Evolutionary conservation across 2,113 vertebrate species (phyloP).

Genomic region (Cisticola juncidis): DNA sequence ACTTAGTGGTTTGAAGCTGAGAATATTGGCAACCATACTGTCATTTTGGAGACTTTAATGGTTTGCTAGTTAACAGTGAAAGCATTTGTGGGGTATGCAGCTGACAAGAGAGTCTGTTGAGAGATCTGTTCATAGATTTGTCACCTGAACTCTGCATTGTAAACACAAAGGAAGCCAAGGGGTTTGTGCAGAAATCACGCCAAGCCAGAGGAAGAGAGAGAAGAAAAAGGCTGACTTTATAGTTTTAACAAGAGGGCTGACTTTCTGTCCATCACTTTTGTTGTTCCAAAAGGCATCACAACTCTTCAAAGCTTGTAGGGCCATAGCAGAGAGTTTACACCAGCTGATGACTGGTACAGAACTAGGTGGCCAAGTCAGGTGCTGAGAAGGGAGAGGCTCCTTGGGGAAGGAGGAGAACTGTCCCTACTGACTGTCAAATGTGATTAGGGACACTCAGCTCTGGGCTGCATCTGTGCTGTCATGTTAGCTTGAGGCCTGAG

Average conservation of each 20-base stretch:
- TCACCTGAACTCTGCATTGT: background rate
- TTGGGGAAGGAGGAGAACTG: background rate
- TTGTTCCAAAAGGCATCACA: background rate
- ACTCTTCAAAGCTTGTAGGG: background rate
- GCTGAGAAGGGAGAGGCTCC: background rate
- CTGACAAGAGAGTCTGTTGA: background rate
- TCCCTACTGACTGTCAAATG: fast-evolving
- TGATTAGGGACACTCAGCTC: background rate
- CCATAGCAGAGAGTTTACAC: background rate
- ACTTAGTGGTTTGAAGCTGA: conserved; percentile 43
- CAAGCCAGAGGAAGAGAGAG: background rate
- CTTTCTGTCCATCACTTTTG: background rate
- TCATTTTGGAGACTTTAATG: background rate
- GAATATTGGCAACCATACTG: background rate
- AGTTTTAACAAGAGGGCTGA: background rate
- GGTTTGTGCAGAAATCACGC: background rate
- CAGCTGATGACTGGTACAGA: background rate
- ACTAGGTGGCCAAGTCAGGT: background rate
- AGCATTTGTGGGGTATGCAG: background rate
- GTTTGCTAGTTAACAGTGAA: conserved; percentile 23
- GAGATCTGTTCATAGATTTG: background rate
- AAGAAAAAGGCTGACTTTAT: background rate
- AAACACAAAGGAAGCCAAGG: background rate
- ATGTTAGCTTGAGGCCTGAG: background rate
- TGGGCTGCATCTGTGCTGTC: background rate